Percentiles rank a stretch among this genome's conserved stretches.
phyloP scores from a whole-genome alignment of 2,797 vertebrate species.

The Telmatherina bonti region DNA sequence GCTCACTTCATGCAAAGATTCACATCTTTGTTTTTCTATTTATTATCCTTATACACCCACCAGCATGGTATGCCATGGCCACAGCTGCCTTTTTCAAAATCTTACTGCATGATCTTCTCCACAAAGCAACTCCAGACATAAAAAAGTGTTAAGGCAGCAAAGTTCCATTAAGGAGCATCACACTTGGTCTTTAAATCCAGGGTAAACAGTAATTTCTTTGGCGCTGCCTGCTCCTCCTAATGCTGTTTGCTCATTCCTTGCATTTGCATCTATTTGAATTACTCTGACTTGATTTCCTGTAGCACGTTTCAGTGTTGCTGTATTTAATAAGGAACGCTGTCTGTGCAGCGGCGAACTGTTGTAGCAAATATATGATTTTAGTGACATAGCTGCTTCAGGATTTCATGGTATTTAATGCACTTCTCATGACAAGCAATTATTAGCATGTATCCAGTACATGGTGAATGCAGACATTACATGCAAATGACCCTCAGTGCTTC shows the following conservation, averaged over 20 bases:
- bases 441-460: neutral
- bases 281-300: constrained; percentile 8
- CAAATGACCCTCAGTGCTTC: constrained; percentile 5
- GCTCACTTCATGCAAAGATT: no score
- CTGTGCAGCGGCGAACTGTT: constrained; percentile 5
- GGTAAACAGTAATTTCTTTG: constrained; percentile 45
- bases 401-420: constrained; percentile 1
- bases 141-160: constrained; percentile 17
- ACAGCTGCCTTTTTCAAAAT: no score
- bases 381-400: no score
- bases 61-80: no score
- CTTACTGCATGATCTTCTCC: no score
- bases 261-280: constrained; percentile 39
- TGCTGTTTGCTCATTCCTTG: constrained; percentile 33
- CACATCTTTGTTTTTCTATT: no score
- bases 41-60: no score
- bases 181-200: constrained; percentile 33
- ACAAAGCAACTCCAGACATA: neutral
- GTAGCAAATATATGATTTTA: neutral
- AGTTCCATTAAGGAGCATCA: constrained; percentile 25
- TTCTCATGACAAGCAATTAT: constrained; percentile 21
- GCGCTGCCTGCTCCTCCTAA: constrained; percentile 37
- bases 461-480: neutral
- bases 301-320: constrained; percentile 1
- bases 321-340: neutral